Conservation (phyloP, 2,113 vertebrate genomes). For the Brachirus orientalis region DNA sequence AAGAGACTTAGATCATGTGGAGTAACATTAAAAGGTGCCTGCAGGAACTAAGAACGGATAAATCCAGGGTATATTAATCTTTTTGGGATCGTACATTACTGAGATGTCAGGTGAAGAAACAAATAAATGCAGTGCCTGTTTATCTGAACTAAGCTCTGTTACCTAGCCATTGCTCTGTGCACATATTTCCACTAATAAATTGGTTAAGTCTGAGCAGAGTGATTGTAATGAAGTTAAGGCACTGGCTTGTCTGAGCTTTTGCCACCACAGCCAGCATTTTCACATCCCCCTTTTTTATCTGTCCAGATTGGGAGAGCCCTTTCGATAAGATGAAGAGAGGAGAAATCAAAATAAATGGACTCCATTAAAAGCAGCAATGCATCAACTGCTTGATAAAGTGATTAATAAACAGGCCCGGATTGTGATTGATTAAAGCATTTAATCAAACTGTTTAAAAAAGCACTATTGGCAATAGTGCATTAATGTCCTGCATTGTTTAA, state of each 20-base stretch:
- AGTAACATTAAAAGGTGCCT: conserved; percentile 68
- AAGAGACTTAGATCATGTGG: conserved; percentile 56
- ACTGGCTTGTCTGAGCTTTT: conserved; percentile 83
- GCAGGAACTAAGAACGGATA: conserved; percentile 66
- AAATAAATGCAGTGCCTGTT: conserved; percentile 95
- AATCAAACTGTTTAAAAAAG: conserved; percentile 96
- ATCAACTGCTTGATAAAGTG: conserved; percentile 99
- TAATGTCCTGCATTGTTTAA: conserved; percentile 83
- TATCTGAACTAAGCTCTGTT: conserved; percentile 94
- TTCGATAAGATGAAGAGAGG: conserved; percentile 96
- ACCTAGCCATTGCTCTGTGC: conserved; percentile 87
- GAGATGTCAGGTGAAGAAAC: conserved; percentile 93
- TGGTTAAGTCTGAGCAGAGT: conserved; percentile 86
- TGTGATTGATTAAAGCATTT: conserved; percentile 99
- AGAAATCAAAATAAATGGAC: conserved; percentile 99
- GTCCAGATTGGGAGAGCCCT: conserved; percentile 92
- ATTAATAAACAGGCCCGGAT: conserved; percentile 98
- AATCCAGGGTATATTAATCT: conserved; percentile 89
- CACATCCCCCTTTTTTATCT: conserved; percentile 87
- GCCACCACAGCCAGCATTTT: conserved; percentile 62
- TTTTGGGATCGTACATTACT: conserved; percentile 96
- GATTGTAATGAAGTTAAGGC: conserved; percentile 91
- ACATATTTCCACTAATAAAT: conserved; percentile 94
- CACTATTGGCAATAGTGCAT: conserved; percentile 91
- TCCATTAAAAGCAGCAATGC: conserved; percentile 99